Percentiles rank a stretch among this genome's conserved stretches.
Conservation (phyloP, 2,797 vertebrate genomes). For the Lutjanus argentimaculatus region DNA sequence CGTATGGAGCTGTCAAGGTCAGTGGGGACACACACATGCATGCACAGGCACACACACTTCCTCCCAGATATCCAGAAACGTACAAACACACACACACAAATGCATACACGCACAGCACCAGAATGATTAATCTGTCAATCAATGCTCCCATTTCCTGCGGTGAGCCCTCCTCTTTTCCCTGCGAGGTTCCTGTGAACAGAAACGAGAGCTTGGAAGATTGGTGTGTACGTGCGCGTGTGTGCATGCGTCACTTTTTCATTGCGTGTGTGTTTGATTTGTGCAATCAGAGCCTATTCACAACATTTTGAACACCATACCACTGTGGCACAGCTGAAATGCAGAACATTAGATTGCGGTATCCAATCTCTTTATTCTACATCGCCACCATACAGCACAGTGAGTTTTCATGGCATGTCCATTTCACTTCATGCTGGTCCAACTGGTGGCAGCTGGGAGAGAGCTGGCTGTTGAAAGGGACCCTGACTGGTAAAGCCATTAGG, state of each 20-base stretch:
- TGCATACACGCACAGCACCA: constrained; percentile 55
- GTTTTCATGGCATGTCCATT: constrained; percentile 56
- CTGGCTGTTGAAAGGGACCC: constrained; percentile 34
- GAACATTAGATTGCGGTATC: constrained; percentile 70
- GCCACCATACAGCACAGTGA: constrained; percentile 38
- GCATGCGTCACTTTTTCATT: constrained; percentile 41
- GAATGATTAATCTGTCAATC: constrained; percentile 91
- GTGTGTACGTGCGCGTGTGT: constrained; percentile 24
- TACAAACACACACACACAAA: constrained; percentile 42
- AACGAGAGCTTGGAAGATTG: constrained; percentile 74
- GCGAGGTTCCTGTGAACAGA: constrained; percentile 73
- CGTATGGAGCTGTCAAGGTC: constrained; percentile 85
- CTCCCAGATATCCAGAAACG: constrained; percentile 59
- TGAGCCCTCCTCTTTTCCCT: constrained; percentile 80
- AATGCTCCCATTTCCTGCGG: constrained; percentile 81
- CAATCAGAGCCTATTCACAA: constrained; percentile 78
- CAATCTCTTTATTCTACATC: constrained; percentile 73
- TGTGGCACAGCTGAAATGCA: constrained; percentile 71
- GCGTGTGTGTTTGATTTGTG: constrained; percentile 57
- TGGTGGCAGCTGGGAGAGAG: constrained; percentile 51
- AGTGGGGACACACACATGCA: constrained; percentile 68
- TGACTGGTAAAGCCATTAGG: constrained; percentile 52
- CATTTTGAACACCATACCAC: constrained; percentile 65
- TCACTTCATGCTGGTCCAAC: constrained; percentile 45
- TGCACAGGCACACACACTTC: constrained; percentile 53